Evolutionary conservation across 1,140 invertebrate genomes (phyloP).

Genomic region (Tribolium castaneum): DNA sequence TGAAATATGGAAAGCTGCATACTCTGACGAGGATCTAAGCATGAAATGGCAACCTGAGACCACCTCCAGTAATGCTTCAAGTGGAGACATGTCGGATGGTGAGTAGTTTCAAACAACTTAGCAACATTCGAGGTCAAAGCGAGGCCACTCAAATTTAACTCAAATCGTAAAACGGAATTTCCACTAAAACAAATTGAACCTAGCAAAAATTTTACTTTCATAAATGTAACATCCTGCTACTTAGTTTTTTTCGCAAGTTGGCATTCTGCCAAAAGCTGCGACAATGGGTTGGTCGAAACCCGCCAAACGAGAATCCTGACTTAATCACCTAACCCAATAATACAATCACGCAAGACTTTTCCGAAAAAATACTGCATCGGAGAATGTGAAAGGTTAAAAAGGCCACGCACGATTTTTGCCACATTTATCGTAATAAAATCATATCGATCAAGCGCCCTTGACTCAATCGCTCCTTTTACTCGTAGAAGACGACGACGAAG

Average conservation of each 20-base stretch:
- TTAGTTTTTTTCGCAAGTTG: not conserved
- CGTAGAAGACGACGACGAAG: slow-evolving; percentile 69
- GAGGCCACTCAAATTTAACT: not conserved
- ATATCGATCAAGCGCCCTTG: slow-evolving; percentile 19
- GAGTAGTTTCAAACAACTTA: slow-evolving; percentile 46
- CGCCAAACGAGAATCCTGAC: not conserved
- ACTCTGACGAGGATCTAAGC: slow-evolving; percentile 64
- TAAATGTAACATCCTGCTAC: not conserved
- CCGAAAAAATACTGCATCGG: not conserved
- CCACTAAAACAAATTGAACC: not conserved
- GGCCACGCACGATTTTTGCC: slow-evolving; percentile 13
- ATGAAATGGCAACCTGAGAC: slow-evolving; percentile 60
- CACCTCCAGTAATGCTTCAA: slow-evolving; percentile 61
- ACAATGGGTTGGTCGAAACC: slow-evolving; percentile 12
- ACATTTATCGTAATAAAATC: not conserved
- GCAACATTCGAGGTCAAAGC: not conserved
- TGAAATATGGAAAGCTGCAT: slow-evolving; percentile 91
- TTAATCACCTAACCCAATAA: not conserved
- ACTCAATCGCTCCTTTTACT: slow-evolving; percentile 30
- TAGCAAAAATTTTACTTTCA: not conserved
- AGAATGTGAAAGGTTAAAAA: slow-evolving; percentile 34
- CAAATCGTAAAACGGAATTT: slow-evolving; percentile 1
- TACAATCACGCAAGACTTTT: not conserved
- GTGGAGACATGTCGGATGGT: slow-evolving; percentile 73
- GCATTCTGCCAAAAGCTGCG: not conserved